These are phyloP conservation scores for Geophilus truncorum DNA, from an alignment of 2,888 invertebrate genomes.

Conservation along the genomic window DNA sequence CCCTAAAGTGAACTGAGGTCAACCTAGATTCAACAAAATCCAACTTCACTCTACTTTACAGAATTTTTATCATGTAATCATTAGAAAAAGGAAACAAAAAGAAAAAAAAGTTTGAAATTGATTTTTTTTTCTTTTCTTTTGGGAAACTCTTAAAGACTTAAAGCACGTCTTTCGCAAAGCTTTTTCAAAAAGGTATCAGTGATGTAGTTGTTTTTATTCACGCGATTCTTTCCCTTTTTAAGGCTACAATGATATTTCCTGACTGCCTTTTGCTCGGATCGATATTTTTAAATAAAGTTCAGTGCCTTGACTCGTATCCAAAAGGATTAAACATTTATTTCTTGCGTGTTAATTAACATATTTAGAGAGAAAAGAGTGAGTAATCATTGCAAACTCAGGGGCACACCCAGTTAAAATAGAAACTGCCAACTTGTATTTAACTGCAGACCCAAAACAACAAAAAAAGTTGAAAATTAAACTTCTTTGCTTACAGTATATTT, in stretches of 20 bases:
- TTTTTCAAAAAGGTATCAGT: not conserved
- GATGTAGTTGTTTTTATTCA: not conserved
- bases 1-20: not conserved
- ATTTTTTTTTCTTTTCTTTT: not conserved
- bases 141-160: not conserved
- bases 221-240: not conserved
- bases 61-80: not conserved
- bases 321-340: not conserved
- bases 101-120: not conserved
- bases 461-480: not conserved
- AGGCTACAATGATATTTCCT: not conserved
- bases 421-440: not conserved
- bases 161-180: not conserved
- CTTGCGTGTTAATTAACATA: not conserved
- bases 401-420: not conserved
- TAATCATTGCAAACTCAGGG: not conserved
- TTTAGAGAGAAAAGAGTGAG: not conserved
- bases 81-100: not conserved
- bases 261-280: not conserved
- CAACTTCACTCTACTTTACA: not conserved
- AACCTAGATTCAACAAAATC: not conserved
- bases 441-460: not conserved
- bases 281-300: not conserved
- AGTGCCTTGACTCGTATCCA: not conserved
- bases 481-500: not conserved